Conservation (phyloP, 2,113 vertebrate genomes). For the Embiotoca jacksoni region DNA sequence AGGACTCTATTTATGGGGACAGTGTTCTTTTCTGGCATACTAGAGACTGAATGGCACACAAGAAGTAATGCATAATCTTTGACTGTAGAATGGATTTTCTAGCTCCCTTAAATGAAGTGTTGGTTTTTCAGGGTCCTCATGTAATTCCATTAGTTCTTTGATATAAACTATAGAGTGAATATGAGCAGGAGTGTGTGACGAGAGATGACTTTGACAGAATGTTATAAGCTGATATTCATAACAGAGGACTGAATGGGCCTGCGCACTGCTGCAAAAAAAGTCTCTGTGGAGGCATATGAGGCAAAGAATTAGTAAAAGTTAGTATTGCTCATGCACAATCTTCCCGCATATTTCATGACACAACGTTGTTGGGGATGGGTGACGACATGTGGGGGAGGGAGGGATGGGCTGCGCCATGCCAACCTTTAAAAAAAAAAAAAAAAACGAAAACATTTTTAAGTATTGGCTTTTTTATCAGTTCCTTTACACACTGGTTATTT, state of each 20-base stretch:
- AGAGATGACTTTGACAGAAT: constrained; percentile 62
- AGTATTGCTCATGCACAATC: constrained; percentile 3
- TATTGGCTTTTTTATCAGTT: too few species aligned
- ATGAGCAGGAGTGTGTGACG: constrained; percentile 42
- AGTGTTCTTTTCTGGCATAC: constrained; percentile 54
- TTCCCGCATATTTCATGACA: constrained; percentile 4
- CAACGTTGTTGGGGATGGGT: background rate
- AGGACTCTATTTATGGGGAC: constrained; percentile 15
- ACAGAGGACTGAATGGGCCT: constrained; percentile 36
- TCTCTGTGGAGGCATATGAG: constrained; percentile 29
- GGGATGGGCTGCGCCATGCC: too few species aligned
- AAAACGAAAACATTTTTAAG: too few species aligned
- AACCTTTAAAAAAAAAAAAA: too few species aligned
- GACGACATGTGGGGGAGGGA: too few species aligned
- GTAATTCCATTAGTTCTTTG: constrained; percentile 77
- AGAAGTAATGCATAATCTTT: constrained; percentile 60
- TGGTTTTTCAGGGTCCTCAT: constrained; percentile 69
- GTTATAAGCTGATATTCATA: constrained; percentile 56
- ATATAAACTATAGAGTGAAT: constrained; percentile 58
- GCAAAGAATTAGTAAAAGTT: constrained; percentile 35
- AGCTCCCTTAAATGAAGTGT: constrained; percentile 49
- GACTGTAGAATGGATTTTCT: constrained; percentile 47
- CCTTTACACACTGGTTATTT: too few species aligned
- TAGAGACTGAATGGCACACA: constrained; percentile 45
- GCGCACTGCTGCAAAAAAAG: constrained; percentile 14